A percentile compares a stretch with the other conserved stretches of the same genome.
Evolutionary conservation across 2,888 invertebrate genomes (phyloP).

Genomic region (Buathra laborator): DNA sequence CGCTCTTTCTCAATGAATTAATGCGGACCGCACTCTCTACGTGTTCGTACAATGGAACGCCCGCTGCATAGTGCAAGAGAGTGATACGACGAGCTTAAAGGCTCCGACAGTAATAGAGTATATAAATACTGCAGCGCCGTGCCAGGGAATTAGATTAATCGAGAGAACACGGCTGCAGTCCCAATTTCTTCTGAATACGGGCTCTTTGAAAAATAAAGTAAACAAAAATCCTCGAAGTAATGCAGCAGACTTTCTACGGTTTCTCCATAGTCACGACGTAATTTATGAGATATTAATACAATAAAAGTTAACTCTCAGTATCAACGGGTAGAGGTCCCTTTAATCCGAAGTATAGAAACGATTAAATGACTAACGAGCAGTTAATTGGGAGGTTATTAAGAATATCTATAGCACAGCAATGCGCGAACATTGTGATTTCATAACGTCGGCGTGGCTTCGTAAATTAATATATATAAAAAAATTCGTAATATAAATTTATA

Average conservation of each 20-base stretch:
- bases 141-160: slow-evolving; percentile 33
- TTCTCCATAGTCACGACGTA: background rate
- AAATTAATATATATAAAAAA: too few species aligned
- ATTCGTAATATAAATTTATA: too few species aligned
- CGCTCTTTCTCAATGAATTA: slow-evolving; percentile 38
- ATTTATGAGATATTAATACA: background rate
- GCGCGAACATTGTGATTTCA: too few species aligned
- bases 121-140: background rate
- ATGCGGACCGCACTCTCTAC: slow-evolving; percentile 14
- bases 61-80: slow-evolving; percentile 13
- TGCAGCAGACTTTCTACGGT: background rate
- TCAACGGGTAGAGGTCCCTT: background rate
- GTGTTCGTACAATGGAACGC: slow-evolving; percentile 19
- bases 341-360: background rate
- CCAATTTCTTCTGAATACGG: background rate
- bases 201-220: background rate
- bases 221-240: slow-evolving; percentile 17
- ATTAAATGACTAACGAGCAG: background rate
- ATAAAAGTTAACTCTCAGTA: slow-evolving; percentile 4
- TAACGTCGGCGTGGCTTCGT: too few species aligned
- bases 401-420: too few species aligned
- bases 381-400: background rate
- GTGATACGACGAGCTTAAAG: slow-evolving; percentile 1
- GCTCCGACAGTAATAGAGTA: background rate
- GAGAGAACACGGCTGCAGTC: slow-evolving; percentile 4